These are phyloP conservation scores for Callyntrura guangdongensis DNA, from an alignment of 2,888 invertebrate genomes.

Conservation along the genomic window DNA sequence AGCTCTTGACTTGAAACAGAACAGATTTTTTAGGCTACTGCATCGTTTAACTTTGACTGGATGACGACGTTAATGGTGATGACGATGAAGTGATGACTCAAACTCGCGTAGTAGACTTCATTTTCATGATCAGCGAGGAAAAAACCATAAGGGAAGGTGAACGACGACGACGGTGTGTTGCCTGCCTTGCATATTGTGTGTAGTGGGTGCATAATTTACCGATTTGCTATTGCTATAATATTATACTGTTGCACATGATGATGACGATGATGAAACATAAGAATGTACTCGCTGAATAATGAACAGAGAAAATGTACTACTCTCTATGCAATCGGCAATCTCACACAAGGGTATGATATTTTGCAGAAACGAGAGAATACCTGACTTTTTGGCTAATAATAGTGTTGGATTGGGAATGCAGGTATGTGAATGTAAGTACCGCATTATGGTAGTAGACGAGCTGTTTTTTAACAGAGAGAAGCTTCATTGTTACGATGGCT, in stretches of 20 bases:
- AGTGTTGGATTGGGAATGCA: too few relatives aligned
- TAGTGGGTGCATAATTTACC: too few relatives aligned
- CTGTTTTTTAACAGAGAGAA: not conserved
- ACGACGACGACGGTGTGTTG: not conserved
- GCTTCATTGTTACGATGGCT: not conserved
- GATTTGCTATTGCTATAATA: not conserved
- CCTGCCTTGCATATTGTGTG: not conserved
- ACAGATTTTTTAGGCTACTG: too few relatives aligned
- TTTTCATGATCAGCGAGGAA: not conserved
- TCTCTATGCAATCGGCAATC: not conserved
- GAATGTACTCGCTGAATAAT: not conserved
- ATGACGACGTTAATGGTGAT: not conserved
- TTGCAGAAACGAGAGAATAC: not conserved
- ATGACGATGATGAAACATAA: not conserved
- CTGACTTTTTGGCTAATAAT: not conserved
- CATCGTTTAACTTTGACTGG: not conserved
- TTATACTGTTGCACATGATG: slow-evolving; percentile 5
- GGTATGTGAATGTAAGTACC: too few relatives aligned
- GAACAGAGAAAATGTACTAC: not conserved
- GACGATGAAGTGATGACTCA: not conserved
- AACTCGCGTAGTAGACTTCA: slow-evolving; percentile 2
- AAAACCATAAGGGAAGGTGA: not conserved
- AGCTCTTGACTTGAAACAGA: too few relatives aligned
- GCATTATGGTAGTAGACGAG: too few relatives aligned
- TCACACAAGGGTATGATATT: not conserved